Evolutionary conservation across 2,113 vertebrate genomes (phyloP), one percentile per base, ranked within the genome.

Genomic region (Sphaerodactylus townsendi): DNA sequence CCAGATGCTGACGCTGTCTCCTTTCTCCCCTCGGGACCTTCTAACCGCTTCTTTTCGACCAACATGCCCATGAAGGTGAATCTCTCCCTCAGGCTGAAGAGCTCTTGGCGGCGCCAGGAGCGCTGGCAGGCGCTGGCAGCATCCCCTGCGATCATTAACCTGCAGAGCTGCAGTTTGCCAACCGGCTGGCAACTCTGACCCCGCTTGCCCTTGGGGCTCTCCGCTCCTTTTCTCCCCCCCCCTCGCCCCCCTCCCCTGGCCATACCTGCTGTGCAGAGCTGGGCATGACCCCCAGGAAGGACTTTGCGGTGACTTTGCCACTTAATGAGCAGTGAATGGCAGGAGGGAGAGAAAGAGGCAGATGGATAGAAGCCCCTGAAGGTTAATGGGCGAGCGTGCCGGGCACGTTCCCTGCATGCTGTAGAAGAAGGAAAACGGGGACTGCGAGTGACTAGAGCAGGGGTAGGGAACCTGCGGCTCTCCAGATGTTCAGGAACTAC

Each of bases 1-100:
- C 28, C 44, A 35, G 30, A 14, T 30, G 77, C 77, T 10, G 25
- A 68, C 17, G 41, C 71, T 44, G 19, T 6, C 21, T 41, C 33
- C 13, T n/a, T 1, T 1, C 6, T 7, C 15, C 35, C 23, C 25
- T 8, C 10, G 2, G 5, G 33, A 5, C 13, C 4, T 25, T 21
- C 17, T n/a, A n/a, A n/a, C n/a, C 48, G 1, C 7, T 56, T 53
- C 48, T 64, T n/a, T 53, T 28, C 25, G 8, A 23, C 79, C 41
- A 35, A 59, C 28, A 8, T 15, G 11, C n/a, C n/a, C n/a, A n/a
- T n/a, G 33, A 62, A 62, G 37, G 37, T 59, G 68, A 56, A n/a
- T 28, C 7, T 72, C 50, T 71, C 33, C 68, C 68, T 41, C 25
- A 4, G 50, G 50, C 53, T 10, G 25, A 28, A 25, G n/a, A n/a